phyloP scores from a whole-genome alignment of 2,888 invertebrate species.

The Orthosia incerta region DNA sequence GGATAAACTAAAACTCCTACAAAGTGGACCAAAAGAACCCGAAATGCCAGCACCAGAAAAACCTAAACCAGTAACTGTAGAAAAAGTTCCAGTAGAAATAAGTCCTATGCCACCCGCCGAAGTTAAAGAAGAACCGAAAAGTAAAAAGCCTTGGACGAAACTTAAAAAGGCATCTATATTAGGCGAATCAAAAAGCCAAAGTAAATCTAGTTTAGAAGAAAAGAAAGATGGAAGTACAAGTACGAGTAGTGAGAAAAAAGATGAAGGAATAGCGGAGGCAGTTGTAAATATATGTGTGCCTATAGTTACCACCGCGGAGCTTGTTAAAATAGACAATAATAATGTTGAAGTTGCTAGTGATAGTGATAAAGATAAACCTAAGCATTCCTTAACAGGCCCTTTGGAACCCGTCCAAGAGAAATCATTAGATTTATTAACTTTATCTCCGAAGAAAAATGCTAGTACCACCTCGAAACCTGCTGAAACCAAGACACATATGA shows the following conservation, averaged over 20 bases:
- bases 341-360: conserved; percentile 82
- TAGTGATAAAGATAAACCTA: conserved; percentile 84
- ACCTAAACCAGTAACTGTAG: conserved; percentile 73
- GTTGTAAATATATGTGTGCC: conserved; percentile 83
- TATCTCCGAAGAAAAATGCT: conserved; percentile 81
- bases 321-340: conserved; percentile 89
- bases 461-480: conserved; percentile 69
- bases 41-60: conserved; percentile 77
- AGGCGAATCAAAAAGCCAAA: conserved; percentile 87
- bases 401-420: conserved; percentile 87
- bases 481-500: conserved; percentile 72
- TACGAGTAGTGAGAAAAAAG: conserved; percentile 68
- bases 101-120: conserved; percentile 77
- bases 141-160: conserved; percentile 94
- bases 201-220: conserved; percentile 82
- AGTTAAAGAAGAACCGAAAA: conserved; percentile 81
- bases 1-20: conserved; percentile 88
- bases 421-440: conserved; percentile 85
- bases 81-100: conserved; percentile 82
- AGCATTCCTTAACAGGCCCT: conserved; percentile 85
- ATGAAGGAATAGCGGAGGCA: conserved; percentile 72
- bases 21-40: conserved; percentile 82
- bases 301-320: conserved; percentile 86
- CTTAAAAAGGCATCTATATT: conserved; percentile 94
- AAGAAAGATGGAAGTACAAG: conserved; percentile 75